These are phyloP conservation scores for honey bee (Apis mellifera) DNA, from an alignment of 1,140 invertebrate genomes.

Conservation along the genomic window Amel_HAv3.1 CM009937.2:13854501-13855000, in stretches of 20 bases:
- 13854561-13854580: constrained; percentile 19
- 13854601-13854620: constrained; percentile 30
- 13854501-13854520: too few species aligned
- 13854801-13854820: too few species aligned
- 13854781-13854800: too few species aligned
- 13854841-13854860: neutral
- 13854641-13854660: constrained; percentile 36
- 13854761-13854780: neutral
- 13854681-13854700: constrained; percentile 38
- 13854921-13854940: too few species aligned
- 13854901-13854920: too few species aligned
- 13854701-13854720: constrained; percentile 12
- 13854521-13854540: neutral
- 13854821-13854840: neutral
- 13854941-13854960: too few species aligned
- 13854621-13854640: constrained; percentile 39
- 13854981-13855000: too few species aligned
- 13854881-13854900: too few species aligned
- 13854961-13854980: too few species aligned
- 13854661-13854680: neutral
- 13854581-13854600: constrained; percentile 25
- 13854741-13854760: neutral
- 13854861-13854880: too few species aligned
- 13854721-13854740: constrained; percentile 21
- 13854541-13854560: constrained; percentile 9